These are phyloP conservation scores for Theristus sp. DNA, from an alignment of 2,888 invertebrate species.

Conservation along the genomic window DNA sequence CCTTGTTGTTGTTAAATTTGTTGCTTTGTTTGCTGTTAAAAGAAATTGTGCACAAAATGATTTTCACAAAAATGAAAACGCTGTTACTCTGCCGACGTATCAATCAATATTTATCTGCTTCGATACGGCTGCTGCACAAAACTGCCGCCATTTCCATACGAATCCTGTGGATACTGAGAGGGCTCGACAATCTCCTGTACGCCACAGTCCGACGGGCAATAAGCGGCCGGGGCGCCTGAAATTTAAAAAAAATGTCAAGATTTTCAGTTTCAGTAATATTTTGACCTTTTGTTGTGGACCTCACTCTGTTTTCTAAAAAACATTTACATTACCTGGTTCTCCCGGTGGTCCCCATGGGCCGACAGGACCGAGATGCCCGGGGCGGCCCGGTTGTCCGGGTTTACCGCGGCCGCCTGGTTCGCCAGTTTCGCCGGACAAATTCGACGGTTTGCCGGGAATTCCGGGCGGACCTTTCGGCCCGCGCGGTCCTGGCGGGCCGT, in stretches of 20 bases:
- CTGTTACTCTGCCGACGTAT: too few species aligned
- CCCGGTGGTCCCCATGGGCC: constrained; percentile 6
- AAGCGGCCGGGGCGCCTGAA: constrained; percentile 14
- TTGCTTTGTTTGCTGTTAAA: too few species aligned
- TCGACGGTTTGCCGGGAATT: constrained; percentile 14
- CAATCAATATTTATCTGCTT: too few species aligned
- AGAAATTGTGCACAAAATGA: too few species aligned
- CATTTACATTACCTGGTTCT: background rate
- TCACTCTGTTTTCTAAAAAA: too few species aligned
- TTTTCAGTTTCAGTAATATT: too few species aligned
- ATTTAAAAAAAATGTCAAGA: too few species aligned
- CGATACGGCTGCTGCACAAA: too few species aligned
- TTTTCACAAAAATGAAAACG: too few species aligned
- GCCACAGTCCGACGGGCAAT: constrained; percentile 18
- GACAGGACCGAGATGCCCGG: constrained; percentile 15
- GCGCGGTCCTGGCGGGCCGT: constrained; percentile 14
- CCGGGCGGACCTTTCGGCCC: constrained; percentile 12
- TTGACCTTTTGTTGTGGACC: background rate
- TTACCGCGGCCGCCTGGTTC: constrained; percentile 14
- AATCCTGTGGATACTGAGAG: background rate
- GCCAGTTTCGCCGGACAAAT: constrained; percentile 11
- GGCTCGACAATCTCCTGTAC: constrained; percentile 7
- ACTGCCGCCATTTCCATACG: too few species aligned
- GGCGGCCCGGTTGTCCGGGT: constrained; percentile 15
- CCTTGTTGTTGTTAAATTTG: too few species aligned